Conservation (phyloP, 2,888 invertebrate species). For the Sepiola atlantica region DNA sequence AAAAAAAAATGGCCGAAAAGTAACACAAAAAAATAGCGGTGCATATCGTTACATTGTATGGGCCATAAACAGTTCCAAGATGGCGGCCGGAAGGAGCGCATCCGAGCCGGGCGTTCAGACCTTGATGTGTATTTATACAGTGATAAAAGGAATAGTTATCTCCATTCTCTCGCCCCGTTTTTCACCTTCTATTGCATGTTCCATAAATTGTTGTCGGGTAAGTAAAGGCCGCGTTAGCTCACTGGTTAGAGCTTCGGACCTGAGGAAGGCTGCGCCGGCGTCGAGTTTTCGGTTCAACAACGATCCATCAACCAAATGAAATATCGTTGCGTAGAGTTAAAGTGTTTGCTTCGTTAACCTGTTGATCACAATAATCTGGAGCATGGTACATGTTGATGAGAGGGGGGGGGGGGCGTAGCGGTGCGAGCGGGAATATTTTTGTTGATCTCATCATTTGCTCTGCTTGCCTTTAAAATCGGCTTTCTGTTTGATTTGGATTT, state of each 20-base stretch:
- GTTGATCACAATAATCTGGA: neutral
- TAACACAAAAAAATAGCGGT: neutral
- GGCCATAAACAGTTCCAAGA: conserved; percentile 15
- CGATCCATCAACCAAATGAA: neutral
- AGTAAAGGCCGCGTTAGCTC: conserved; percentile 2
- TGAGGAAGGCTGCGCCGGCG: neutral
- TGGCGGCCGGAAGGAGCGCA: neutral
- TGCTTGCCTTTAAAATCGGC: no score
- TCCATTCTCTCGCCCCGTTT: neutral
- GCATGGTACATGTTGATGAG: no score
- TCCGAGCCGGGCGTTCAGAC: neutral
- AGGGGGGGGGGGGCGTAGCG: no score
- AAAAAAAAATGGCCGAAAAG: neutral
- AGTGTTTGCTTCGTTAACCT: neutral
- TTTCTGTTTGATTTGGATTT: no score
- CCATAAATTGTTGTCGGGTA: neutral
- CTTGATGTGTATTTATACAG: conserved; percentile 32
- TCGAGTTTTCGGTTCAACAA: neutral
- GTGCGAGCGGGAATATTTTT: no score
- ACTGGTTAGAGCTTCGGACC: neutral
- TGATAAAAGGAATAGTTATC: conserved; percentile 21
- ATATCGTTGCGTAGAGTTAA: neutral
- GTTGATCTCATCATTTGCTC: no score
- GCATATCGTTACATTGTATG: neutral
- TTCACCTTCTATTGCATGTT: conserved; percentile 20